Evolutionary conservation across 2,797 vertebrate species (phyloP).

Genomic region (Cuculus canorus): DNA sequence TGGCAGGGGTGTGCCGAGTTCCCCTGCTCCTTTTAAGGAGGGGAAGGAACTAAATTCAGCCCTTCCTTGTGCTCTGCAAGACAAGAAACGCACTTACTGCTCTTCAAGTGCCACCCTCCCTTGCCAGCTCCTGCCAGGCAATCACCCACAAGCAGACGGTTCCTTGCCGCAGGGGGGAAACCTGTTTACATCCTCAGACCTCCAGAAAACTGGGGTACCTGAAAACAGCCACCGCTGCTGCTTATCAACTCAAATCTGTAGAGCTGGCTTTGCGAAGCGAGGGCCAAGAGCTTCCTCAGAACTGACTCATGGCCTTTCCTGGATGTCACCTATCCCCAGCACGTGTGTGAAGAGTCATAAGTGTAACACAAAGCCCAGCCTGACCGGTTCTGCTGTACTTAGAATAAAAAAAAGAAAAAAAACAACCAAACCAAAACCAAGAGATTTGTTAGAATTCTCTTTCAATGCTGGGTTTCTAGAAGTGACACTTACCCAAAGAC

Average conservation of each 20-base stretch:
- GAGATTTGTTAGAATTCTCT: neutral
- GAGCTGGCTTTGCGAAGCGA: neutral
- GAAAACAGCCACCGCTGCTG: neutral
- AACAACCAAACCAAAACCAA: too few relatives aligned
- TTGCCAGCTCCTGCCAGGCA: neutral
- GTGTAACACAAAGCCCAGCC: neutral
- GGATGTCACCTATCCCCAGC: too few relatives aligned
- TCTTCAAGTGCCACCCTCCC: neutral
- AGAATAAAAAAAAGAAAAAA: too few relatives aligned
- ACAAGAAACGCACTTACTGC: too few relatives aligned
- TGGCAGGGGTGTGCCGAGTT: neutral
- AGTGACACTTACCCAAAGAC: fast-evolving
- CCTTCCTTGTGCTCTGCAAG: neutral
- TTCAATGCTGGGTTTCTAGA: neutral
- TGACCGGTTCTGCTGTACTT: neutral
- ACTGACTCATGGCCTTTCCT: neutral
- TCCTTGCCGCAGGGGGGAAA: fast-evolving
- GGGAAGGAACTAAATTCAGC: neutral
- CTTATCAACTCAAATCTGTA: neutral
- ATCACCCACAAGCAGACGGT: neutral
- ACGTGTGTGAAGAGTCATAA: neutral
- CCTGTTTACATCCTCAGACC: too few relatives aligned
- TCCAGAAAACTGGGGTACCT: fast-evolving
- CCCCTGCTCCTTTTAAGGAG: neutral
- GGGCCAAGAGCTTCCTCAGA: neutral